Percentiles rank a stretch among this genome's conserved stretches.
Evolutionary conservation across 1,140 invertebrate genomes (phyloP).

Genomic region (Diachasma alloeum): DNA sequence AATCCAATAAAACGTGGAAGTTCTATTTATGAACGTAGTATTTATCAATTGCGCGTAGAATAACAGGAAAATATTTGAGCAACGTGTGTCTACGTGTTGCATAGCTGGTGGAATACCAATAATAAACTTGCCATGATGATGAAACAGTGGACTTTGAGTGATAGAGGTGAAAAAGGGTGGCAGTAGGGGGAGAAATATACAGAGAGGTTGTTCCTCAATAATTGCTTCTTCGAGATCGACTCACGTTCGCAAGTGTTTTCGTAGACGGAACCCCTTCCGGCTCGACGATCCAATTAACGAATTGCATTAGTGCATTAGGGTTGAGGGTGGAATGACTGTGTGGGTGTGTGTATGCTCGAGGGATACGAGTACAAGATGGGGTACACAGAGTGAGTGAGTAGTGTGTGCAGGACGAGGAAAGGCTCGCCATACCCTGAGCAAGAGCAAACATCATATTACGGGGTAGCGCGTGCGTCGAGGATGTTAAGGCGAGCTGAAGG

Average conservation of each 20-base stretch:
- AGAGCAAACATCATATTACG: slow-evolving; percentile 22
- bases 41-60: not conserved
- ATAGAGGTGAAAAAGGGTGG: not conserved
- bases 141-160: not conserved
- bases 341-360: not conserved
- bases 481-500: not conserved
- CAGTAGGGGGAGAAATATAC: not conserved
- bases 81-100: not conserved
- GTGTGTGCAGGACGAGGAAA: not conserved
- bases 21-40: not conserved
- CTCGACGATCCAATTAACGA: slow-evolving; percentile 35
- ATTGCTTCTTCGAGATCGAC: slow-evolving; percentile 29
- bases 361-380: not conserved
- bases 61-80: slow-evolving; percentile 3
- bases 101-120: not conserved
- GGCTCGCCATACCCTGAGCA: not conserved
- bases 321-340: not conserved
- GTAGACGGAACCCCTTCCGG: slow-evolving; percentile 10
- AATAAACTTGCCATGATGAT: not conserved
- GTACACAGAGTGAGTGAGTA: not conserved
- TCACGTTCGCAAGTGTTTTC: slow-evolving; percentile 32
- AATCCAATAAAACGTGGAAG: not conserved
- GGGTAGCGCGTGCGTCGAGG: not conserved
- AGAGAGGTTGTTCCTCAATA: not conserved
- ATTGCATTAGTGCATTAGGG: slow-evolving; percentile 33